Evolutionary conservation across 2,113 vertebrate genomes (phyloP), one percentile per base, ranked within the genome.

Genomic region (Gymnogyps californianus): DNA sequence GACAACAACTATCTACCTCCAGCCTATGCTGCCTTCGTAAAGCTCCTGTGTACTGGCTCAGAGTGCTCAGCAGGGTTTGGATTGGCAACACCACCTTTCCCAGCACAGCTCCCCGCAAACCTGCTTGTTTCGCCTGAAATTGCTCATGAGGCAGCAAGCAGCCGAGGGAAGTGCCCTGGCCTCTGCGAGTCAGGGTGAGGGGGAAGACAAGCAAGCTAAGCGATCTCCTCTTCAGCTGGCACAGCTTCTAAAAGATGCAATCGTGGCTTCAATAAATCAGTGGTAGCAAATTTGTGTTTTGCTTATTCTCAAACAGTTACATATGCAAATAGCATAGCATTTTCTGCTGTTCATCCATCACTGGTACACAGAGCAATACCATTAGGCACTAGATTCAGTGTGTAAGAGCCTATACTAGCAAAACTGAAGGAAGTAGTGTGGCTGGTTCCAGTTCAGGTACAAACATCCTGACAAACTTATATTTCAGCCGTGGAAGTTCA

Each of bases 141-240:
- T 18, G 40, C 36, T 46, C 44, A 29, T 2, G 31, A 47, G 22
- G 46, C 57, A 70, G 62, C 38, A 34, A 19, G 42, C n/a, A 52
- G 62, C 62, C 1, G 0, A 40, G 64, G 0, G 0, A 62, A 57
- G 57, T 0, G 2, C 22, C 58, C 31, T 34, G 40, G 66, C 44
- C 82, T 58, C 19, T 3, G 2, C 1, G 0, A 18, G 22, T 25
- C 32, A 18, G n/a, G 71, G 66, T 9, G 52, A 72, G 52, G 20
- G 26, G 31, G 31, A 36, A 40, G 54, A 29, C 24, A 64, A 59
- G 44, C 40, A 51, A 81, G 57, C 44, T 28, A 12, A 77, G 47
- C 34, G 25, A 57, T 10, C 34, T 24, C 55, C 47, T 34, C 51
- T 82, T 20, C 65, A 51, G 52, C 36, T 66, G 54, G 25, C 54